Conservation (phyloP, 2,113 vertebrate species). For the Albula glossodonta region DNA sequence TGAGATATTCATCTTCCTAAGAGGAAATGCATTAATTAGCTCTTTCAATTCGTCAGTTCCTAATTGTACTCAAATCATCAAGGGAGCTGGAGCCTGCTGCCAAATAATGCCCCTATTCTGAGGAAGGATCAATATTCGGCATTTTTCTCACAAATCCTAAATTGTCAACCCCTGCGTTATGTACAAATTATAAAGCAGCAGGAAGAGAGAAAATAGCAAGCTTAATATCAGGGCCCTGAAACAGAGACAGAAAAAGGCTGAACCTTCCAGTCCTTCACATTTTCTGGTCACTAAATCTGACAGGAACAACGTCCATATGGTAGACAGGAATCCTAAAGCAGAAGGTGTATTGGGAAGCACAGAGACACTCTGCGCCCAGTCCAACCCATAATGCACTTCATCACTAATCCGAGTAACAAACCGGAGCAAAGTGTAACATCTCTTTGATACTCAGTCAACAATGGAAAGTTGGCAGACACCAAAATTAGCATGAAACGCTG, state of each 20-base stretch:
- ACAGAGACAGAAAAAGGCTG: neutral
- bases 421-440: too few species aligned
- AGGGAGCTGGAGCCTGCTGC: neutral
- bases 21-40: constrained; percentile 1
- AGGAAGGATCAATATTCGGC: neutral
- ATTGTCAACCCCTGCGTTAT: neutral
- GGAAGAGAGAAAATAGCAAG: neutral
- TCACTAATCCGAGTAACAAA: neutral
- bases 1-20: constrained; percentile 4
- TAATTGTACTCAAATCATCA: neutral
- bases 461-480: too few species aligned
- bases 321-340: neutral
- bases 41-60: neutral
- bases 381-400: neutral
- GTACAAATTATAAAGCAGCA: neutral
- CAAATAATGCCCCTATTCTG: neutral
- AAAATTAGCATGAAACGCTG: neutral
- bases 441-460: too few species aligned
- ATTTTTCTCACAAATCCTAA: neutral
- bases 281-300: neutral
- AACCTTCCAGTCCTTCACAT: neutral
- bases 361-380: too few species aligned
- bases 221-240: neutral
- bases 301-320: neutral
- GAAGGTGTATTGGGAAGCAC: too few species aligned